phyloP scores from a whole-genome alignment of 2,888 invertebrate genomes.

The Limnephilus rhombicus region DNA sequence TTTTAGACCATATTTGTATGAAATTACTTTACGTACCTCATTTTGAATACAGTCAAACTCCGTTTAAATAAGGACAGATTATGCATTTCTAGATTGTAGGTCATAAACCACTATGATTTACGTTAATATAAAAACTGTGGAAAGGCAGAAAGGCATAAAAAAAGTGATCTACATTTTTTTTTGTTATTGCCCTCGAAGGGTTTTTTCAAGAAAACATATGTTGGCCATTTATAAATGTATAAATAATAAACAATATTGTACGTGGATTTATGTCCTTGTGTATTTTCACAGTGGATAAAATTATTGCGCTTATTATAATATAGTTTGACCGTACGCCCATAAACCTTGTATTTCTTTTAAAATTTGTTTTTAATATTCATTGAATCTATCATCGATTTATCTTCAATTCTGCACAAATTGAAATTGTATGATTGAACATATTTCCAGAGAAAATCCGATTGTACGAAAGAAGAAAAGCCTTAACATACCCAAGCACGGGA shows the following conservation, averaged over 20 bases:
- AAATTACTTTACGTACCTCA: neutral
- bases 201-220: too few relatives aligned
- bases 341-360: neutral
- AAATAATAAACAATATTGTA: neutral
- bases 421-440: slow-evolving; percentile 35
- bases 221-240: too few relatives aligned
- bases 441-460: slow-evolving; percentile 46
- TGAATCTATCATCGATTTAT: neutral
- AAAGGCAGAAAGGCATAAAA: neutral
- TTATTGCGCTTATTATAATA: neutral
- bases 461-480: slow-evolving; percentile 67
- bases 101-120: neutral
- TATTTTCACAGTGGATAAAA: neutral
- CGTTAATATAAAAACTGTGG: neutral
- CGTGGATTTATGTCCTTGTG: neutral
- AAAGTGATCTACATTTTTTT: too few relatives aligned
- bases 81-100: neutral
- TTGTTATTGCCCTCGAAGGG: too few relatives aligned
- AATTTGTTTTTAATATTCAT: neutral
- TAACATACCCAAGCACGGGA: slow-evolving; percentile 68
- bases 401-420: neutral
- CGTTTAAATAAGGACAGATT: neutral
- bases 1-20: too few relatives aligned
- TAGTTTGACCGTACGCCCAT: neutral
- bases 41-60: neutral